Conservation (phyloP, 2,113 vertebrate genomes). For the Menidia beryllina region DNA sequence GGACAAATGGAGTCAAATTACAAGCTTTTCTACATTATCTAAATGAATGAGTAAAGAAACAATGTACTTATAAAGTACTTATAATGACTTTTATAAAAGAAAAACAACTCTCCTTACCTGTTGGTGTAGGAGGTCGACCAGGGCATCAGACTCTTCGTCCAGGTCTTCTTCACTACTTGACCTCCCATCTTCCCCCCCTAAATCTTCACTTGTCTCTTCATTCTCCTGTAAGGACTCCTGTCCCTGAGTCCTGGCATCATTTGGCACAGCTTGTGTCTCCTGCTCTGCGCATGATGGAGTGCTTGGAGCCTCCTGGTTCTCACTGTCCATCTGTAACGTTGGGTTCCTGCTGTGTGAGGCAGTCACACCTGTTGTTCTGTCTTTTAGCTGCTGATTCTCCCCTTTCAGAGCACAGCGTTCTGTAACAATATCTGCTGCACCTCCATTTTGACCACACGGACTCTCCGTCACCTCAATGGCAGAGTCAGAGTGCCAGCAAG, state of each 20-base stretch:
- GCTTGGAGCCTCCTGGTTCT: conserved; percentile 25
- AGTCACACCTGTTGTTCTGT: conserved; percentile 26
- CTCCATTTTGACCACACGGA: conserved; percentile 5
- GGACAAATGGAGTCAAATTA: conserved; percentile 10
- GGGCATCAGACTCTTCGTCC: conserved; percentile 28
- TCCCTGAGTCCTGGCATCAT: conserved; percentile 9
- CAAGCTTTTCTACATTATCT: too few relatives aligned
- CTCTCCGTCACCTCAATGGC: neutral
- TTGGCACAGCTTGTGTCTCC: neutral
- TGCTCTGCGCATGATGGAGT: conserved; percentile 7
- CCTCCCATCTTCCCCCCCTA: conserved; percentile 10
- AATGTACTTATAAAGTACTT: too few relatives aligned
- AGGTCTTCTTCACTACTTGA: conserved; percentile 4
- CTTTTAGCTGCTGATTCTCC: conserved; percentile 68
- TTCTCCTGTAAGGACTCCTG: conserved; percentile 4
- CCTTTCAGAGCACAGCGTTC: conserved; percentile 48
- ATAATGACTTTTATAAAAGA: too few relatives aligned
- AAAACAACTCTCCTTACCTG: conserved; percentile 61
- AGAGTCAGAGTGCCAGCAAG: conserved; percentile 9
- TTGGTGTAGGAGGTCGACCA: conserved; percentile 52
- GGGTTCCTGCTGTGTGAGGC: neutral
- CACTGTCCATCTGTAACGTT: conserved; percentile 1
- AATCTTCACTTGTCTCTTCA: conserved; percentile 18
- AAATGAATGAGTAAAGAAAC: neutral
- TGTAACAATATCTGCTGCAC: conserved; percentile 4